phyloP scores from a whole-genome alignment of 2,113 vertebrate species.

The Corynorhinus townsendii region DNA sequence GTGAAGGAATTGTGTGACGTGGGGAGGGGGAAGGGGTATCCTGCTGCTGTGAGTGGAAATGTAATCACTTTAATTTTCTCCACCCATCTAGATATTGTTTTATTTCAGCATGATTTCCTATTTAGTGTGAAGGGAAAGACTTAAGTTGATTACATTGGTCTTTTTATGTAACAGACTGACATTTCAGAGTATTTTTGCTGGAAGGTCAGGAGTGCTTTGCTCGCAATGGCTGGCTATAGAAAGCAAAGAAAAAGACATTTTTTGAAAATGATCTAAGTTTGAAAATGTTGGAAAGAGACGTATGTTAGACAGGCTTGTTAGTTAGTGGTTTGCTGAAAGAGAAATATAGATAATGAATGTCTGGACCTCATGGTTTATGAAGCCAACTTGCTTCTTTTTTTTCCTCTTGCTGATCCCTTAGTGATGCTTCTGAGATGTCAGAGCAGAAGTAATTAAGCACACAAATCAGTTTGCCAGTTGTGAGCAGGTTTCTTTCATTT shows the following conservation, averaged over 20 bases:
- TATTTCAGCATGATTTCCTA: background rate
- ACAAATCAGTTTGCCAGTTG: background rate
- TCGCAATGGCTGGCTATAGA: background rate
- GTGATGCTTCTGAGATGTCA: background rate
- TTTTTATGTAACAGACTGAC: background rate
- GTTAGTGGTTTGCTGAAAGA: background rate
- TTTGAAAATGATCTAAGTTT: background rate
- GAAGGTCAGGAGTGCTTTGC: background rate
- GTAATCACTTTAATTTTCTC: background rate
- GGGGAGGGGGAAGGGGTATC: background rate
- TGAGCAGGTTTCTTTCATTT: background rate
- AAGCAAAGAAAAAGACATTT: background rate
- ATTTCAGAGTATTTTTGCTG: background rate
- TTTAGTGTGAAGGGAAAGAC: background rate
- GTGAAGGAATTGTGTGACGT: background rate
- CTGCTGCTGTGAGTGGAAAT: background rate
- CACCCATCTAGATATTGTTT: background rate
- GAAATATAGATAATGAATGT: background rate
- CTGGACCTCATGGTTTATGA: background rate
- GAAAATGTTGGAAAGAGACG: background rate
- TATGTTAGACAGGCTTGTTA: background rate
- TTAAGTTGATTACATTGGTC: background rate
- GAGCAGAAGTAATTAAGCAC: background rate
- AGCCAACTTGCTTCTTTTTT: background rate
- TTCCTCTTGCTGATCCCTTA: background rate